Base-by-base conservation (phyloP, 2,113 vertebrate genomes). In the Dasyurus viverrinus region DNA sequence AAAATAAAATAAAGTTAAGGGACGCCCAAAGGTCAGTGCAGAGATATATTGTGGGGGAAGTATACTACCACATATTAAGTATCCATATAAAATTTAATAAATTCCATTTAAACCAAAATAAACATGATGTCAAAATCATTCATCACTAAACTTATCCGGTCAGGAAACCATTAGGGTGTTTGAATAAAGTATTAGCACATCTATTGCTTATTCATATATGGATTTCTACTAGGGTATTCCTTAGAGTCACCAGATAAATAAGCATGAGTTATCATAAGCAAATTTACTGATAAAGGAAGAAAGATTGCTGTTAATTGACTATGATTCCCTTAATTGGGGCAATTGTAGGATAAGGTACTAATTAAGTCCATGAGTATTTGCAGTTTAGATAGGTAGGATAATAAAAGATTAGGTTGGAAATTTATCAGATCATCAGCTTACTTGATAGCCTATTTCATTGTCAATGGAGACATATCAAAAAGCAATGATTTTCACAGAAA, bases 201-300 rank as follows among this genome's bases (percentile, higher is more conserved):
- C 48, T 50, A n/a, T 36, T 52, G 42, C 25, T 76, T 26, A 27
- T 84, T 92, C 54, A 30, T 1, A 30, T 92, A 50, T 90, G 24
- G 47, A 25, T 53, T 53, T 91, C 8, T 10, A 7, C 25, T 95
- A 91, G 53, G n/a, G 23, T n/a, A 57, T 42, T 46, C 50, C 93
- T 93, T 93, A 48, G 42, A 91, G 54, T 95, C 95, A 92, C 30
- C 24, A 89, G 46, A 93, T 89, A 90, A 90, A 53, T 90, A 57
- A 93, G 23, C 91, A 96, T 26, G n/a, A 54, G 8, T 76, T 54
- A 19, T n/a, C 55, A 4, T 3, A 8, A 52, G 42, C 89, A 93
- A 94, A 50, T 48, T 10, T n/a, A 8, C 54, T 50, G 19, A 30
- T 46, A 84, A 92, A 94, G 26, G 89, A 89, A 7, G 14, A 91